These are phyloP conservation scores for Bombus confusus DNA, from an alignment of 1,140 invertebrate genomes.

Conservation along the genomic window DNA sequence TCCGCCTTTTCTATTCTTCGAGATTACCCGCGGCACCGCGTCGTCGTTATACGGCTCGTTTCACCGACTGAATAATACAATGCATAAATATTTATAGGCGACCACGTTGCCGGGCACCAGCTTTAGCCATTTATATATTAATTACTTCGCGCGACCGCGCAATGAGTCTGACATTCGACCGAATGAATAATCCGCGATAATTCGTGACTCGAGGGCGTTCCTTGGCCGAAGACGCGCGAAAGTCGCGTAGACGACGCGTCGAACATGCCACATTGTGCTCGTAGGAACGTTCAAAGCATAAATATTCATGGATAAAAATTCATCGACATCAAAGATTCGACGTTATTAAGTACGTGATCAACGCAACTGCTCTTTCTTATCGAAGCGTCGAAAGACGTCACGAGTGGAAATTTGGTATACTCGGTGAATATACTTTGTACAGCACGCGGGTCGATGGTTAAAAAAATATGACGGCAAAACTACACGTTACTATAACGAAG, in stretches of 20 bases:
- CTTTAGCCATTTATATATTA: conserved; percentile 75
- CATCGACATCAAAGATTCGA: not conserved
- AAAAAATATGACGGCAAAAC: conserved; percentile 2
- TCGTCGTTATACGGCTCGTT: conserved; percentile 47
- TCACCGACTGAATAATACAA: conserved; percentile 66
- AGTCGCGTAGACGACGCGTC: not conserved
- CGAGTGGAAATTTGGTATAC: not conserved
- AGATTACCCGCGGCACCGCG: conserved; percentile 45
- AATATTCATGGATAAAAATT: conserved; percentile 15
- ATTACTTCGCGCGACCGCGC: conserved; percentile 61
- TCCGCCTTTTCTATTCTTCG: conserved; percentile 48
- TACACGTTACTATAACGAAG: conserved; percentile 23
- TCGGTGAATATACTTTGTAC: not conserved
- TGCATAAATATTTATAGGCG: conserved; percentile 75
- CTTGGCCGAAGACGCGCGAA: not conserved
- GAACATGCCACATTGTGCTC: no score
- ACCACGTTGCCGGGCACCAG: conserved; percentile 19
- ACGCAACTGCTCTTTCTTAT: not conserved
- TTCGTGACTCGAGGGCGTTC: conserved; percentile 9
- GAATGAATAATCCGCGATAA: conserved; percentile 22
- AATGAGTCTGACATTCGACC: conserved; percentile 4
- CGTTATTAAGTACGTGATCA: not conserved
- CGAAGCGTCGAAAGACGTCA: not conserved
- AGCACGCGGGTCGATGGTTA: not conserved
- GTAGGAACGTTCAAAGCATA: no score